Evolutionary conservation across 1,140 invertebrate species (phyloP), one percentile per base, ranked within the genome.

Genomic region (Nautilus pompilius): DNA sequence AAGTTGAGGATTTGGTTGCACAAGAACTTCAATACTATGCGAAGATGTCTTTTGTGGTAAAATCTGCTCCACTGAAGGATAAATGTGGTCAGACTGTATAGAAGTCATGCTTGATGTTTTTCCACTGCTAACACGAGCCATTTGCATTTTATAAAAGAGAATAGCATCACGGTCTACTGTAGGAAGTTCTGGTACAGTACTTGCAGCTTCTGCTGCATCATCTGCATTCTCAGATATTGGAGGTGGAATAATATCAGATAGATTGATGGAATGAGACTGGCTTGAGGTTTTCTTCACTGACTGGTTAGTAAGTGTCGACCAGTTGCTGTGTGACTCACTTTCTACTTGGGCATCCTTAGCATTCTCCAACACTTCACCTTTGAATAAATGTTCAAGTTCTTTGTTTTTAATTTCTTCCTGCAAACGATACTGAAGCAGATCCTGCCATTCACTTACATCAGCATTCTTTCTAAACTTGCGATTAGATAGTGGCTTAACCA

Each of bases 21-120:
- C 71, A n/a, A 79, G 60, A 5, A 79, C 77, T 61, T 79, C 77
- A 62, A 79, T 79, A 46, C 77, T 79, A 34, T 73, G 74, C 22
- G 76, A 76, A 2, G 73, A 71, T 34, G 71, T 65, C 28, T 67
- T 67, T 5, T 55, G 60, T 10, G 54, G 64, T 15, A 64, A 59
- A 0, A 66, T 59, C 34, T 74, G 65, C 54, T 60, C 68, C 15
- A 54, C 60, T n/a, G 76, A 73, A 10, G 68, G 62, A 63, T 69
- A 68, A 28, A 70, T 65, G 0, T 75, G 77, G 17, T 75, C 76
- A 36, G 77, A 79, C 60, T 79, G 75, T 26, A 71, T 71, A 8
- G 77, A 76, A 51, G 73, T 73, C 13, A 79, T 71, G 57, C 76
- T 77, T 29, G 70, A 66, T 46, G 59, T 73, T 53, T 75, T 79